Evolutionary conservation across 2,888 invertebrate genomes (phyloP).

Genomic region (Branchipolynoe longqiensis): DNA sequence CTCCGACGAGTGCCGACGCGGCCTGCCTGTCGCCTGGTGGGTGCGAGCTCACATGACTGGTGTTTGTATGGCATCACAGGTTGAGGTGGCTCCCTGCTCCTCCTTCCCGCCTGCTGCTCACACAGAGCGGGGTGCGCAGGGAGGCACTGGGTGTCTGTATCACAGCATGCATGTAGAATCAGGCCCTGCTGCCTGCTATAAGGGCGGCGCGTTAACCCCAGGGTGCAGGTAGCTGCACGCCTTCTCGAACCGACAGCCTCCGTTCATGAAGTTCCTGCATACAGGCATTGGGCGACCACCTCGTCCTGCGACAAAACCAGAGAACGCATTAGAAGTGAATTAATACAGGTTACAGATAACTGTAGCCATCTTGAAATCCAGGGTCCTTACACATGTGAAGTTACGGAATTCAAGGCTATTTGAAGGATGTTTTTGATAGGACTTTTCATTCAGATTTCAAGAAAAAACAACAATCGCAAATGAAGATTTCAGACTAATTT

Average conservation of each 20-base stretch:
- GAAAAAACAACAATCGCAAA: too few relatives aligned
- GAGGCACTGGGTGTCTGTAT: too few relatives aligned
- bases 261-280: slow-evolving; percentile 70
- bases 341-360: neutral
- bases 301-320: neutral
- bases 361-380: neutral
- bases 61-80: neutral
- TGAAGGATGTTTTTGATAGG: neutral
- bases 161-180: neutral
- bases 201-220: slow-evolving; percentile 81
- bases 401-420: neutral
- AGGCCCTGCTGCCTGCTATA: neutral
- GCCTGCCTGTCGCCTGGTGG: neutral
- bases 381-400: neutral
- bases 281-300: slow-evolving; percentile 1
- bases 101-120: neutral
- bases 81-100: neutral
- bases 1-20: neutral
- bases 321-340: neutral
- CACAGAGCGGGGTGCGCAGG: too few relatives aligned
- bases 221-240: slow-evolving; percentile 93
- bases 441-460: neutral
- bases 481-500: too few relatives aligned
- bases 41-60: neutral
- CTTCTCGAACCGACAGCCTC: slow-evolving; percentile 91